Evolutionary conservation across 2,888 invertebrate genomes (phyloP).

Genomic region (Lepidochrysops patricia): DNA sequence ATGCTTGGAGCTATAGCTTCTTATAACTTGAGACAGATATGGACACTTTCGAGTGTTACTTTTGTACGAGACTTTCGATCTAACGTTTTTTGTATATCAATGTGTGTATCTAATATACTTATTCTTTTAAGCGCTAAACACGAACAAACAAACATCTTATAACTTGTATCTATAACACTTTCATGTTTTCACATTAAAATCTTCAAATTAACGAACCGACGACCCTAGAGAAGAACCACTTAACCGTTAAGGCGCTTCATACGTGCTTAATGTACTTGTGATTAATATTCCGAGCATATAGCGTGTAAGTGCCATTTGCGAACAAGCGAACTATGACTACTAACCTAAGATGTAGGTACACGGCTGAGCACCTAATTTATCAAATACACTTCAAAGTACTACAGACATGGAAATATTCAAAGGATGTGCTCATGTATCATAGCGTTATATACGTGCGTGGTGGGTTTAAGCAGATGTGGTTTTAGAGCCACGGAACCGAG

Average conservation of each 20-base stretch:
- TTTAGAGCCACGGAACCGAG: too few species aligned
- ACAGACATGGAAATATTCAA: slow-evolving; percentile 23
- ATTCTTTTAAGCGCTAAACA: too few species aligned
- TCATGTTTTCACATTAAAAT: background rate
- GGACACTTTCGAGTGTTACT: too few species aligned
- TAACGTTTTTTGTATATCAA: too few species aligned
- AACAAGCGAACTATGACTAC: slow-evolving; percentile 15
- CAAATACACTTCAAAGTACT: slow-evolving; percentile 29
- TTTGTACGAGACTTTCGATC: too few species aligned
- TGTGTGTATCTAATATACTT: too few species aligned
- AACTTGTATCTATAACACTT: too few species aligned
- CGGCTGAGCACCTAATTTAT: slow-evolving; percentile 31
- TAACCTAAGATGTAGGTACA: slow-evolving; percentile 12
- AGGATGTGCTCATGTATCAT: slow-evolving; percentile 16
- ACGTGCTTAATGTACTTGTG: background rate
- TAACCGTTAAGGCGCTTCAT: background rate
- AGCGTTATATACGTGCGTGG: background rate
- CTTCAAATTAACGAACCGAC: background rate
- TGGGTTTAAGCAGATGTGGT: background rate
- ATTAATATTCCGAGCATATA: slow-evolving; percentile 1
- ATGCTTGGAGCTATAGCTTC: too few species aligned
- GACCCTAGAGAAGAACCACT: background rate
- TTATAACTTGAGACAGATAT: too few species aligned
- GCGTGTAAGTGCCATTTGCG: slow-evolving; percentile 10
- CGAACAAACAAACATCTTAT: too few species aligned